phyloP scores from a whole-genome alignment of 2,113 vertebrate species.

The Xenotilapia flavipinnis region DNA sequence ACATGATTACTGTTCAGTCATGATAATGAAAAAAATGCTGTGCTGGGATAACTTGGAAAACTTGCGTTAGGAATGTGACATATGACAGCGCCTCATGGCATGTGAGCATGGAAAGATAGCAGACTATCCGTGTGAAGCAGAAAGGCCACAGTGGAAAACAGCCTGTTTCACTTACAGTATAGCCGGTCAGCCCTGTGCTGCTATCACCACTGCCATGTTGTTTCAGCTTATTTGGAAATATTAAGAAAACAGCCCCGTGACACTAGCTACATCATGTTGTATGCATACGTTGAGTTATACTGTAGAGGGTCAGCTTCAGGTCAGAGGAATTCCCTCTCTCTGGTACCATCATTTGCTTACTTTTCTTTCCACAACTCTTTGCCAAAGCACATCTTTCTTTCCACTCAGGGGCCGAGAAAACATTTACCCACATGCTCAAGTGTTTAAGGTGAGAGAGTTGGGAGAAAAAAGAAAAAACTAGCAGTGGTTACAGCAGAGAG shows the following conservation, averaged over 20 bases:
- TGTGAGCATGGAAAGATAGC: neutral
- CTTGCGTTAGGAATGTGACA: neutral
- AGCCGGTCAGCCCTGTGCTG: neutral
- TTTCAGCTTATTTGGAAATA: conserved; percentile 32
- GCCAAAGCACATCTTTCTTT: conserved; percentile 18
- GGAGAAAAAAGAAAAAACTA: neutral
- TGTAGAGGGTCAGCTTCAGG: conserved; percentile 11
- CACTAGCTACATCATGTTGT: neutral
- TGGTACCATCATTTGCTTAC: conserved; percentile 33
- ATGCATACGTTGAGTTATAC: neutral
- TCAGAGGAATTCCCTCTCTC: conserved; percentile 51
- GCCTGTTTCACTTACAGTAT: neutral
- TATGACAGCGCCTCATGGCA: neutral
- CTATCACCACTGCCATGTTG: conserved; percentile 27
- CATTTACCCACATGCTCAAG: neutral
- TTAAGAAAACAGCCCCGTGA: neutral
- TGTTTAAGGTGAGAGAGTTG: neutral
- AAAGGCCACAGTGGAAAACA: neutral
- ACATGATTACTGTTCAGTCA: neutral
- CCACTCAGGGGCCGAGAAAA: conserved; percentile 21
- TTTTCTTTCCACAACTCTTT: neutral
- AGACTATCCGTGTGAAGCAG: neutral
- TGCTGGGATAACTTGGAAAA: neutral
- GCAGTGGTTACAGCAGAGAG: neutral
- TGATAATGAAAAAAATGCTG: neutral